A percentile compares a stretch with the other conserved stretches of the same genome.
phyloP scores from a whole-genome alignment of 2,888 invertebrate species.

The Rhagophthalmus giganteus region DNA sequence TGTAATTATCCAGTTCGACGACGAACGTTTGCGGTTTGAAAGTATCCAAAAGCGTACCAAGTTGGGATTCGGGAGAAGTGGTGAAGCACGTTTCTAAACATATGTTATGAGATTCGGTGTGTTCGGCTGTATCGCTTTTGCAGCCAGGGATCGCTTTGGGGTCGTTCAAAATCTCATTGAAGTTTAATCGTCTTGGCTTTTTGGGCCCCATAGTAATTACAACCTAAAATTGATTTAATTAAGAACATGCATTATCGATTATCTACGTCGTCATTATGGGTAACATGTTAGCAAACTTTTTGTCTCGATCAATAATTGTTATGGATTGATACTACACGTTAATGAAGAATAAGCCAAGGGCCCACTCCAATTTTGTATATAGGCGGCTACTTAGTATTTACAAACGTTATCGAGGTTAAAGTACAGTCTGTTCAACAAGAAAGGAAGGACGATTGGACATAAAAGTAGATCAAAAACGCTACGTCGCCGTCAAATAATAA shows the following conservation, averaged over 20 bases:
- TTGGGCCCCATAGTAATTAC: constrained; percentile 77
- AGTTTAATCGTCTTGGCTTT: constrained; percentile 68
- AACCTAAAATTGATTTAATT: constrained; percentile 59
- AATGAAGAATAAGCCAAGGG: no score
- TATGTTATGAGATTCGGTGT: constrained; percentile 43
- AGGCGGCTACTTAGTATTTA: no score
- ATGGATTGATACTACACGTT: no score
- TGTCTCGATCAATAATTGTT: no score
- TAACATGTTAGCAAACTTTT: no score
- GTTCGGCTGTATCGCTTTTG: constrained; percentile 26
- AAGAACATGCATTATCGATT: not conserved
- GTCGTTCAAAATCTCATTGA: constrained; percentile 25
- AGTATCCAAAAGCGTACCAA: constrained; percentile 35
- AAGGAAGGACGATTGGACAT: no score
- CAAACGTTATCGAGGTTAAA: no score
- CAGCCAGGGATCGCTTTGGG: constrained; percentile 17
- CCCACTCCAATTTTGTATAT: no score
- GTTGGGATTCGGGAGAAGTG: constrained; percentile 56
- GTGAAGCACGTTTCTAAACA: constrained; percentile 78
- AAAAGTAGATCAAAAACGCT: no score
- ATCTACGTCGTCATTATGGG: no score
- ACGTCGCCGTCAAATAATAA: no score
- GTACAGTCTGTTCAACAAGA: no score
- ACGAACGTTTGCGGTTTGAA: not conserved
- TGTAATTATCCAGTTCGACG: constrained; percentile 34